A percentile compares a stretch with the other conserved stretches of the same genome.
Conservation (phyloP, 2,113 vertebrate genomes). For the Anguilla japonica region DNA sequence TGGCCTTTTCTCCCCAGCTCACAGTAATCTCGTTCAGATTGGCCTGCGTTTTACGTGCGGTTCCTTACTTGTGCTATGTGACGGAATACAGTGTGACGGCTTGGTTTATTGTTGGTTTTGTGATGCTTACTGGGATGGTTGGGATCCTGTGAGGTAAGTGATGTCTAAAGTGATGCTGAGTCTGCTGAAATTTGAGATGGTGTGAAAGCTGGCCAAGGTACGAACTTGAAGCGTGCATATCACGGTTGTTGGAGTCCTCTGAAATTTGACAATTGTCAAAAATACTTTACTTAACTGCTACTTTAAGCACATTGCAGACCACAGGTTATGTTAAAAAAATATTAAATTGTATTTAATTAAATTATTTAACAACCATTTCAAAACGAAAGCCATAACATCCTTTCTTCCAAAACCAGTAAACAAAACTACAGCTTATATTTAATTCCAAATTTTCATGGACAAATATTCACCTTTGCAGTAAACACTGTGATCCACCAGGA, state of each 20-base stretch:
- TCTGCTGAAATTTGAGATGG: not conserved
- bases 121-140: not conserved
- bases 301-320: not conserved
- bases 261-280: not conserved
- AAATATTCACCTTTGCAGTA: not conserved
- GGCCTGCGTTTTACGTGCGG: not conserved
- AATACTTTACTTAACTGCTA: not conserved
- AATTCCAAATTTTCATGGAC: not conserved
- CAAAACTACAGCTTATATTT: too few species aligned
- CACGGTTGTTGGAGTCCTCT: not conserved
- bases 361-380: too few species aligned
- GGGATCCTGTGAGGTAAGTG: constrained; percentile 25
- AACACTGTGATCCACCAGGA: not conserved
- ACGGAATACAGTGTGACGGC: constrained; percentile 5
- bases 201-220: not conserved
- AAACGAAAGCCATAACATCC: too few species aligned
- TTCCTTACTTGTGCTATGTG: not conserved
- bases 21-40: not conserved
- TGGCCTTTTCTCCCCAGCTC: too few species aligned
- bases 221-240: not conserved
- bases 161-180: not conserved
- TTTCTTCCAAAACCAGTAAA: too few species aligned
- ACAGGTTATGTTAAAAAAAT: not conserved
- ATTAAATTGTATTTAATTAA: too few species aligned
- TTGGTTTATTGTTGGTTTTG: constrained; percentile 11